phyloP scores from a whole-genome alignment of 2,113 vertebrate species.

The Oxyruncus cristatus region DNA sequence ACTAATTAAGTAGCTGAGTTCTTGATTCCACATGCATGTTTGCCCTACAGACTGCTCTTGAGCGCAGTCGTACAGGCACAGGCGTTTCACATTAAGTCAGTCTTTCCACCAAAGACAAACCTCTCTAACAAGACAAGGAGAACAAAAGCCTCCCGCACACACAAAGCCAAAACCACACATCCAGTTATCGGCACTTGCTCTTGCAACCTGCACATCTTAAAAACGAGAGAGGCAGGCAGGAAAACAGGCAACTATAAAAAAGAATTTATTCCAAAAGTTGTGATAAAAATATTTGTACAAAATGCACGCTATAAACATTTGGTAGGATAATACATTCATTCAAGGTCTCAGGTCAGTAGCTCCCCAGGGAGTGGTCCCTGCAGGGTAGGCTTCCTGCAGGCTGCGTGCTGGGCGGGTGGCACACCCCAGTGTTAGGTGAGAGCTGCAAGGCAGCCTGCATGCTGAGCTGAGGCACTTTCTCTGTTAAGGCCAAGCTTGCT shows the following conservation, averaged over 20 bases:
- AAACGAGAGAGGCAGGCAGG: neutral
- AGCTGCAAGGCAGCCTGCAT: neutral
- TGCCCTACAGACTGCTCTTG: neutral
- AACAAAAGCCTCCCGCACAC: neutral
- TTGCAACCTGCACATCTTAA: neutral
- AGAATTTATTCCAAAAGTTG: slow-evolving; percentile 44
- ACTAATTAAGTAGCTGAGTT: neutral
- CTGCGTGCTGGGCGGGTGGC: neutral
- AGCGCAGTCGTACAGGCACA: neutral
- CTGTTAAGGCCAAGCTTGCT: neutral
- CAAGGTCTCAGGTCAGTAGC: neutral
- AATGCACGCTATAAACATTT: neutral
- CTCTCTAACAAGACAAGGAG: neutral
- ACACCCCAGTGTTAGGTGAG: rapidly evolving
- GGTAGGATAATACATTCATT: slow-evolving; percentile 1
- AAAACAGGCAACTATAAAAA: neutral
- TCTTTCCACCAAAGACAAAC: neutral
- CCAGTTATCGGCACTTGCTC: neutral
- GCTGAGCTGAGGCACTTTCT: neutral
- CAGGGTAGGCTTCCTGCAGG: neutral
- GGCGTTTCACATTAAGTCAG: neutral
- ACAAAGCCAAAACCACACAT: neutral
- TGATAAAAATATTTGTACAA: neutral
- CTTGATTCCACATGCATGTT: neutral
- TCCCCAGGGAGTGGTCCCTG: rapidly evolving